Evolutionary conservation across 2,113 vertebrate genomes (phyloP), one percentile per base, ranked within the genome.

Genomic region (Telmatochromis sp.): DNA sequence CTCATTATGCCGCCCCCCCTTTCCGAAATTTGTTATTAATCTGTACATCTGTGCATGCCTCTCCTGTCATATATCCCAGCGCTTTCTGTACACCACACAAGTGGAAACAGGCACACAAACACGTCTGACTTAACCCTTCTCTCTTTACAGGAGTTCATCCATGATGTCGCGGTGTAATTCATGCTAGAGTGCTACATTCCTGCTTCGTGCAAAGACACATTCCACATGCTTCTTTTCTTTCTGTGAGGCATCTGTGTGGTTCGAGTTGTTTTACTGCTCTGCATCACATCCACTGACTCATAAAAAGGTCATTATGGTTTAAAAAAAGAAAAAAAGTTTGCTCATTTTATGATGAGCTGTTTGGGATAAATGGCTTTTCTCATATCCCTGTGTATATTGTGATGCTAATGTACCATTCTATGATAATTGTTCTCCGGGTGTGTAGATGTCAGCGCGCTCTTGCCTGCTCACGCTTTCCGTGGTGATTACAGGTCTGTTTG

Each of bases 191-290:
- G 63, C 53, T 68, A 85, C 93, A 93, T 95, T 95, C 87, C 87
- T 89, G 63, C 80, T 81, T 91, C 88, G 82, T 88, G 89, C 87
- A 92, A 94, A 93, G 90, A 94, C 91, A 81, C 85, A 92, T 90
- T 80, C 90, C 85, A 83, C 11, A 19, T 53, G 37, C 60, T 23
- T 51, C 80, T 68, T 85, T n/a, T 23, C 47, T 80, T 68, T 84
- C 17, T 28, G 23, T 7, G 37, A 42, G 15, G 26, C 81, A 54
- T 80, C 42, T 63, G 42, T 57, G 28, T 70, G 33, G 11, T 88
- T 19, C 35, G 40, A 83, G 55, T 85, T 86, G 51, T 84, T 86
- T 90, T 83, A 86, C 86, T 65, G 80, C 63, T 45, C 83, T 14
- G 26, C 70, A 78, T 81, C 80, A 78, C 84, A 57, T 81, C 65